Evolutionary conservation across 2,797 vertebrate species (phyloP).

Genomic region (Champsocephalus gunnari): DNA sequence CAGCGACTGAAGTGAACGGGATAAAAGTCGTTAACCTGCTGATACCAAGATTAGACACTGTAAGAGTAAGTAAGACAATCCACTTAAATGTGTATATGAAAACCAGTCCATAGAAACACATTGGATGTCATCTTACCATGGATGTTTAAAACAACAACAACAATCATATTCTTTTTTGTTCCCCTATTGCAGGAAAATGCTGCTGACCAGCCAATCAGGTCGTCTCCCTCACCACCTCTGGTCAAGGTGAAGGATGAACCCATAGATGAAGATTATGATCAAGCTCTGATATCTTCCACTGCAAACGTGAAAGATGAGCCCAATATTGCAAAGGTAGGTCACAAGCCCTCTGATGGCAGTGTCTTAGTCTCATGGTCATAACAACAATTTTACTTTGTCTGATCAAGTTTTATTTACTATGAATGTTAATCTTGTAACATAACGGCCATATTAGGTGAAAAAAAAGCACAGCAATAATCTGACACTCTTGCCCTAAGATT

Average conservation of each 20-base stretch:
- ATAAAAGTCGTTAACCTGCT: conserved; percentile 60
- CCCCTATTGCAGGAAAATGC: conserved; percentile 25
- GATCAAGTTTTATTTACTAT: no score
- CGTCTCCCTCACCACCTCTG: conserved; percentile 83
- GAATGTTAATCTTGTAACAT: no score
- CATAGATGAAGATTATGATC: conserved; percentile 95
- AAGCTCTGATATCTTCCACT: conserved; percentile 86
- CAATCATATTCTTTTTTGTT: not conserved
- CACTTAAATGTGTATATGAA: not conserved
- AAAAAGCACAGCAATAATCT: no score
- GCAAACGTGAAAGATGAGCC: conserved; percentile 93
- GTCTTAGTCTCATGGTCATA: not conserved
- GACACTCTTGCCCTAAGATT: no score
- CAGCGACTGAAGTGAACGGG: conserved; percentile 52
- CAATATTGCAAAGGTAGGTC: conserved; percentile 86
- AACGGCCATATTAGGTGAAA: no score
- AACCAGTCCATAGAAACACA: not conserved
- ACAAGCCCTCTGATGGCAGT: not conserved
- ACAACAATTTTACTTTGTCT: not conserved
- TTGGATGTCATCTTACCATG: not conserved
- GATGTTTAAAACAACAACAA: not conserved
- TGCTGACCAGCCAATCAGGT: conserved; percentile 57
- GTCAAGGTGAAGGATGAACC: conserved; percentile 98
- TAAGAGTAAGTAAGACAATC: conserved; percentile 39
- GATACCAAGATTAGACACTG: conserved; percentile 31